Conservation (phyloP, 2,113 vertebrate genomes). For the Epinephelus moara region DNA sequence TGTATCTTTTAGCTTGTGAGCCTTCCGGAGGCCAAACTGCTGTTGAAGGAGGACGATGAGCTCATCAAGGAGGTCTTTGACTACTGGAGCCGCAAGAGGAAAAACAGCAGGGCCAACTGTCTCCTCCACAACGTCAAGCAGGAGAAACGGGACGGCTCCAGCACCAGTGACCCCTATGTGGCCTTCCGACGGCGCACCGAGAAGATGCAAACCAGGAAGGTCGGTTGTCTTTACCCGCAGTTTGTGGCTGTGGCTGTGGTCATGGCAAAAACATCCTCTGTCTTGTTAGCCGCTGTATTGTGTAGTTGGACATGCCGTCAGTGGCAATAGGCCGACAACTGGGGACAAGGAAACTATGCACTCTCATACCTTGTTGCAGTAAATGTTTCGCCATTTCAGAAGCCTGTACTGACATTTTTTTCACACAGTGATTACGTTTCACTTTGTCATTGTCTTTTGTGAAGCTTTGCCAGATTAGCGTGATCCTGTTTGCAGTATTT, state of each 20-base stretch:
- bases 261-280: background rate
- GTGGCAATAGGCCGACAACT: too few species aligned
- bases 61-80: slow-evolving; percentile 98
- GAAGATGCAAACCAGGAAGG: slow-evolving; percentile 99
- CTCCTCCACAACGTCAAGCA: slow-evolving; percentile 95
- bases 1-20: slow-evolving; percentile 89
- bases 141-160: slow-evolving; percentile 96
- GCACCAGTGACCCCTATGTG: slow-evolving; percentile 97
- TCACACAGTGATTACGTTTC: background rate
- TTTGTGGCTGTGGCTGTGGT: background rate
- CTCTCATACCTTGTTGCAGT: background rate
- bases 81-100: slow-evolving; percentile 98
- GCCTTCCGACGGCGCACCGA: slow-evolving; percentile 97
- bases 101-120: slow-evolving; percentile 90
- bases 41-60: slow-evolving; percentile 98
- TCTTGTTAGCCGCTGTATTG: background rate
- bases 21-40: slow-evolving; percentile 96
- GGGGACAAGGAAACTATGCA: background rate
- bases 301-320: background rate
- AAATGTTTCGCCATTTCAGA: background rate
- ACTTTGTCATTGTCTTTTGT: background rate
- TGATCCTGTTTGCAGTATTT: background rate
- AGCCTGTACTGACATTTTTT: background rate
- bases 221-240: slow-evolving; percentile 49
- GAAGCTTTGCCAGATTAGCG: background rate